A percentile compares a stretch with the other conserved stretches of the same genome.
These are phyloP conservation scores for Leptocoma aspasia DNA, from an alignment of 2,113 vertebrate species.

Conservation along the genomic window DNA sequence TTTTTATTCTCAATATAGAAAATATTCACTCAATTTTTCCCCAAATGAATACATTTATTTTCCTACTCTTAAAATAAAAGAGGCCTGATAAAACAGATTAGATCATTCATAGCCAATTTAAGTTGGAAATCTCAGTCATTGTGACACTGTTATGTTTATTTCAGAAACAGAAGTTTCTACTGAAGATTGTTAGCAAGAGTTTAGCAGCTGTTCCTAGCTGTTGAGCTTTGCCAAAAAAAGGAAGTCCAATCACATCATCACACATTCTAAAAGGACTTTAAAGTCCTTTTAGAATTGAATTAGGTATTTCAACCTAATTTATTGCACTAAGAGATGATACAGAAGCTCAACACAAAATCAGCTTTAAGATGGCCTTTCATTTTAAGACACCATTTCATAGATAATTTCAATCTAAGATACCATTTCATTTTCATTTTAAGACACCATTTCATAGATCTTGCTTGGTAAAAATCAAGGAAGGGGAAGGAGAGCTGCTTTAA, in stretches of 20 bases:
- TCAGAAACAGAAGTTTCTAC: not conserved
- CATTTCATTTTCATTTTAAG: not conserved
- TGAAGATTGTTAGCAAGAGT: not conserved
- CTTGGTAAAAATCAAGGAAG: not conserved
- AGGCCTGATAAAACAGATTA: not conserved
- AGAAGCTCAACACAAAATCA: not conserved
- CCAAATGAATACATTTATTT: not conserved
- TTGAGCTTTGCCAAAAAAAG: not conserved
- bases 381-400: not conserved
- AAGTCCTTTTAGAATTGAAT: not conserved
- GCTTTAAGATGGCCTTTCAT: not conserved
- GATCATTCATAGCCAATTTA: not conserved
- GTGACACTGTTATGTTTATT: not conserved
- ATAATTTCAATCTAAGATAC: not conserved
- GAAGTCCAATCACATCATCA: not conserved
- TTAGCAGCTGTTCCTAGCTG: not conserved
- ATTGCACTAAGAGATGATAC: not conserved
- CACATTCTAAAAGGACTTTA: not conserved
- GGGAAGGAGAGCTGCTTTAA: fast-evolving
- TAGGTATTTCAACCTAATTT: not conserved
- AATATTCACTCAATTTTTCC: not conserved
- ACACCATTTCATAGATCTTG: not conserved
- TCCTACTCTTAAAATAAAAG: not conserved
- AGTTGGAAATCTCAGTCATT: not conserved
- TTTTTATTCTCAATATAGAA: not conserved